Evolutionary conservation across 1,140 invertebrate genomes (phyloP), one percentile per base, ranked within the genome.

Genomic region (Zaprionus taronus): DNA sequence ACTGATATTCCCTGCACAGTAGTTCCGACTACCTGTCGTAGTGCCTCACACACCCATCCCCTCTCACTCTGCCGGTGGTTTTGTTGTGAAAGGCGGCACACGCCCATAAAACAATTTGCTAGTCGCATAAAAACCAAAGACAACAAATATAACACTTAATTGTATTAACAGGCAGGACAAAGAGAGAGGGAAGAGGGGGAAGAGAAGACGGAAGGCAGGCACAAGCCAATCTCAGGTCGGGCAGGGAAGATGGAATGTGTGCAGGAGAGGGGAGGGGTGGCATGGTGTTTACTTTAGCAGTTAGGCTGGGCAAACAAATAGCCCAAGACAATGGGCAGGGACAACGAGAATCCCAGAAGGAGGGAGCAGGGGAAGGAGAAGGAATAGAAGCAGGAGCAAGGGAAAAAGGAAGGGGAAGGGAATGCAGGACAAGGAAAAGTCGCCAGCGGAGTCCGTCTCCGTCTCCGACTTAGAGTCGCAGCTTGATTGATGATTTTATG

Each of bases 401-500:
- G 31, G 6, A 49, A 34, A 1, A 5, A 2, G n/a, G n/a, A 1
- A 17, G 41, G 41, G 14, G 0, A 17, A 17, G 41, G 41, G 7
- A 6, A 41, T 0, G 38, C 1, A 3, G 41, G 2, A 17, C n/a
- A 2, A 47, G 41, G 1, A 44, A n/a, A 17, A 57, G 53, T 17
- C 24, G 7, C n/a, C 41, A 17, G 41, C 3, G 11, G 14, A 62
- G 28, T 57, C 1, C 11, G 24, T 57, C 5, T 57, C n/a, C 5
- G 22, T 36, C 6, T 12, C 6, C 24, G 41, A 60, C 38, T 14
- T 11, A 4, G 15, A 28, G 36, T 28, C 44, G 17, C 26, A 62
- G 49, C 41, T 83, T 89, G 85, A 90, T 90, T 90, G 85, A 90
- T 90, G 85, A 90, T 90, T 90, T 90, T 90, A 90, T 90, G 85